Evolutionary conservation across 2,113 vertebrate species (phyloP).

Genomic region (Spheniscus mendiculus): DNA sequence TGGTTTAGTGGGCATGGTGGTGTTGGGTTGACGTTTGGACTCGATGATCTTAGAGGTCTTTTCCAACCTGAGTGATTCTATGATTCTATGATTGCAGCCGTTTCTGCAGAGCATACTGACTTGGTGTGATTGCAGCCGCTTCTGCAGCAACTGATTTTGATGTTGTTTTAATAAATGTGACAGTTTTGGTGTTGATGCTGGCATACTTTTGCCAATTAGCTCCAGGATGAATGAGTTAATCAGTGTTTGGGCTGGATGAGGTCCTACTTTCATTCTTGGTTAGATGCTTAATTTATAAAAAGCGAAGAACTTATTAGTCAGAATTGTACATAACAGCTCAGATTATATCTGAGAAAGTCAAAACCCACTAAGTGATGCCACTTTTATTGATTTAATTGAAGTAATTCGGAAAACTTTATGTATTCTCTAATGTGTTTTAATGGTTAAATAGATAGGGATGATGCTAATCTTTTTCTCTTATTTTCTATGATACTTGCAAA

Average conservation of each 20-base stretch:
- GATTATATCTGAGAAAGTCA: not conserved
- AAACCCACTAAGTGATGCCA: not conserved
- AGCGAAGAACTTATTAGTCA: not conserved
- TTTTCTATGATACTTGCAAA: not conserved
- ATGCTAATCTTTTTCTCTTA: not conserved
- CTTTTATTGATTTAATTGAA: not conserved
- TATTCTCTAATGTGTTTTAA: not conserved
- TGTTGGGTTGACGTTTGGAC: too few species aligned
- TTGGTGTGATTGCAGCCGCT: not conserved
- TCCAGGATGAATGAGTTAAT: not conserved
- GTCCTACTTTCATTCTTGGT: not conserved
- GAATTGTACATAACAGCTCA: not conserved
- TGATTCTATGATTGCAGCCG: too few species aligned
- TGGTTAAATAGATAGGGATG: not conserved
- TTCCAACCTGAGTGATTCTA: too few species aligned
- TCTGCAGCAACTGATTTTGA: not conserved
- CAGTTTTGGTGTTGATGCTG: not conserved
- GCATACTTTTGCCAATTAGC: not conserved
- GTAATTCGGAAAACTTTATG: not conserved
- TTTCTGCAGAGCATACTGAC: not conserved
- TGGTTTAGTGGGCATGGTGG: too few species aligned
- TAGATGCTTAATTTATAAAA: not conserved
- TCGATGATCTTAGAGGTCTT: too few species aligned
- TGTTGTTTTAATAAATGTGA: not conserved
- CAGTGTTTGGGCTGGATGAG: not conserved